phyloP scores from a whole-genome alignment of 2,888 invertebrate species.

The Cerastoderma edule region DNA sequence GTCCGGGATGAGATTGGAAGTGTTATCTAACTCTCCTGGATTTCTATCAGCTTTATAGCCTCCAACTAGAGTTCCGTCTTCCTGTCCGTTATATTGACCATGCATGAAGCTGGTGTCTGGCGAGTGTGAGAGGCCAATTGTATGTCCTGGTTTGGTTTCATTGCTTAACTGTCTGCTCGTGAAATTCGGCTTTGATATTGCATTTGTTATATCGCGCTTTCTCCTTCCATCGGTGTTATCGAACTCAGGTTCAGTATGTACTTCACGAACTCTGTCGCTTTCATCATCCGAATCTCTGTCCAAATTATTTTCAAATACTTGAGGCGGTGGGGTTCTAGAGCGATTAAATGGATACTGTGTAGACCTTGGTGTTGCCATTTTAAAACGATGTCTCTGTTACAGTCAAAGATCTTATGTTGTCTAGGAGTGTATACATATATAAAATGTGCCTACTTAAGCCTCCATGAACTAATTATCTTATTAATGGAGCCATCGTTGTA shows the following conservation, averaged over 20 bases:
- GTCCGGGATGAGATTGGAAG: not conserved
- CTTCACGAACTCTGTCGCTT: too few relatives aligned
- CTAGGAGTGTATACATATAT: too few relatives aligned
- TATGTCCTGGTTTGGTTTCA: not conserved
- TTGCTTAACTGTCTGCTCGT: not conserved
- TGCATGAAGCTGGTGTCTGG: not conserved
- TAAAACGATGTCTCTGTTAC: too few relatives aligned
- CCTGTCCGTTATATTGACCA: not conserved
- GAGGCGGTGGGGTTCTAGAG: slow-evolving; percentile 6
- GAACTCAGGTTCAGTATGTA: too few relatives aligned
- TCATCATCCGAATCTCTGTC: too few relatives aligned
- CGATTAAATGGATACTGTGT: not conserved
- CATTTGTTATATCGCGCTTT: not conserved
- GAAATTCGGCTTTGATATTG: slow-evolving; percentile 4
- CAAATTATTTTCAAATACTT: slow-evolving; percentile 9
- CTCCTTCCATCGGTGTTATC: not conserved
- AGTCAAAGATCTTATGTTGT: too few relatives aligned
- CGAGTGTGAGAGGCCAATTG: too few relatives aligned
- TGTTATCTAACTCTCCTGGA: not conserved
- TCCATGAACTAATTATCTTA: too few relatives aligned
- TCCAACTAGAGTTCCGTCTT: not conserved
- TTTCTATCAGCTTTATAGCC: not conserved
- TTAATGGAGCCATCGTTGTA: too few relatives aligned
- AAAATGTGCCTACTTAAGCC: too few relatives aligned
- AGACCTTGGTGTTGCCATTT: not conserved